phyloP scores from a whole-genome alignment of 2,797 vertebrate species.

The Bradypus variegatus region DNA sequence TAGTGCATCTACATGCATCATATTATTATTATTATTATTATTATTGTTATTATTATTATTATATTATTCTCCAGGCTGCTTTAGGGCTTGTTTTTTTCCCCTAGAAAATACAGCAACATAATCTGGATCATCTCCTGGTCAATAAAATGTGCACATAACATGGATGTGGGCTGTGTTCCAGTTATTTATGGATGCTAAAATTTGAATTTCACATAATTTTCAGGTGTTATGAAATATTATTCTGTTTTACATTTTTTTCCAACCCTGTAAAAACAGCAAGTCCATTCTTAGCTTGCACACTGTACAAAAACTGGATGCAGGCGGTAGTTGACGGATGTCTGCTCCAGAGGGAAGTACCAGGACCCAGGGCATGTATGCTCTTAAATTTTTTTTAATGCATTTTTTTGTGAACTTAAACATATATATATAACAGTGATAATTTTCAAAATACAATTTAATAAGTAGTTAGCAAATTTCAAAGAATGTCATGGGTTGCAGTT shows the following conservation, averaged over 20 bases:
- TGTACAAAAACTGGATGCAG: background rate
- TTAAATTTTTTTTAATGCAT: no score
- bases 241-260: background rate
- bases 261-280: background rate
- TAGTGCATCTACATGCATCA: background rate
- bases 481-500: no score
- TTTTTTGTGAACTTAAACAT: no score
- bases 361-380: no score
- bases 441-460: no score
- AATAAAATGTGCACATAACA: background rate
- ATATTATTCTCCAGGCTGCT: background rate
- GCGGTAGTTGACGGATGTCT: no score
- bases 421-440: no score
- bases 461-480: no score
- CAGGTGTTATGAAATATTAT: background rate
- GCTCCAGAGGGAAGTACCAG: no score
- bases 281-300: background rate
- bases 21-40: background rate
- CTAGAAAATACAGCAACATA: background rate
- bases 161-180: background rate
- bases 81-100: background rate
- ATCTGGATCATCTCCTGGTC: background rate
- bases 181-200: background rate
- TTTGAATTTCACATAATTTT: background rate
- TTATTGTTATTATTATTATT: no score